Conservation (phyloP, 2,888 invertebrate species). For the Yponomeuta malinellus region DNA sequence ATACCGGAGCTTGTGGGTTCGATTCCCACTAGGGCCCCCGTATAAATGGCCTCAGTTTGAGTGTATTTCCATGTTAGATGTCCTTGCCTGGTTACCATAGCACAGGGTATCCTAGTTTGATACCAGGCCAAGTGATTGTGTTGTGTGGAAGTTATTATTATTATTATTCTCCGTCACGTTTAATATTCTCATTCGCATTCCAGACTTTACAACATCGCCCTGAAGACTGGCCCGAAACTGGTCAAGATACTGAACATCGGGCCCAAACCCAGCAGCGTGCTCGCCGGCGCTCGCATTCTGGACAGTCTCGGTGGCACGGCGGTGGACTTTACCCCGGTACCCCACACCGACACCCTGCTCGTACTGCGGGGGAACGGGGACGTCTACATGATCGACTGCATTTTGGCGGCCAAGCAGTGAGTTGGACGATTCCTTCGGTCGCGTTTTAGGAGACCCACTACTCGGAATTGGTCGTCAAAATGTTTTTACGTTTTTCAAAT, state of each 20-base stretch:
- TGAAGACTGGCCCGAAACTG: conserved; percentile 54
- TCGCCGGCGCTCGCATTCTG: conserved; percentile 65
- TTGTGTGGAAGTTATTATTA: no score
- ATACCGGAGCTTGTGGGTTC: no score
- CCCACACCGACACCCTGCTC: conserved; percentile 69
- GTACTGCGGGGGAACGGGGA: conserved; percentile 91
- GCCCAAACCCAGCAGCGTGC: conserved; percentile 52
- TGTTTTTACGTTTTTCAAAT: no score
- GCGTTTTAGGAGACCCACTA: not conserved
- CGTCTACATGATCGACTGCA: conserved; percentile 76
- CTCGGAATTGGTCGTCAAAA: no score
- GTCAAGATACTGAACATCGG: conserved; percentile 54
- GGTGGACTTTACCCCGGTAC: conserved; percentile 84
- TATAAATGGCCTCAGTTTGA: no score
- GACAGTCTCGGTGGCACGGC: conserved; percentile 87
- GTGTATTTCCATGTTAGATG: no score
- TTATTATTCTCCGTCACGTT: no score
- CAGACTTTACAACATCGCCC: conserved; percentile 67
- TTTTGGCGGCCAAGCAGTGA: conserved; percentile 49
- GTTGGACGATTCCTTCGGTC: conserved; percentile 8
- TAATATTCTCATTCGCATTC: conserved; percentile 24
- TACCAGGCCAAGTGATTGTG: no score
- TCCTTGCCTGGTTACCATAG: no score
- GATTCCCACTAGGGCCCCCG: no score
- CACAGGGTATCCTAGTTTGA: no score